Base-by-base conservation (phyloP, 2,888 invertebrate genomes). In the Philopedon plagiatum region DNA sequence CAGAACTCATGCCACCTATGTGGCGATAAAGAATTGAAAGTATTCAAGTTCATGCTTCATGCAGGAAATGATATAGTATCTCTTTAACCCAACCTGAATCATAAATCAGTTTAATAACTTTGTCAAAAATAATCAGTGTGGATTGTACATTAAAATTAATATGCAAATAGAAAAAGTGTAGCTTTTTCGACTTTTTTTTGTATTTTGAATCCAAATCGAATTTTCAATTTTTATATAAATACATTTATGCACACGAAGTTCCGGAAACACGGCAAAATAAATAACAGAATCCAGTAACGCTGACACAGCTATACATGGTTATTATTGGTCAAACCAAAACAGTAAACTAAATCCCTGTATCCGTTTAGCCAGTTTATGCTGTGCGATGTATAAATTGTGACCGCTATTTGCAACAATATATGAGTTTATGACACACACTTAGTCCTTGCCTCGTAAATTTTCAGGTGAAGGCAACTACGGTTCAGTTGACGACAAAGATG, bases 321-420 rank as follows among this genome's bases (percentile, higher is more conserved):
- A 58, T 58, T 58, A 41, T 58, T 58, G 58, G 41, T 54, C 41
- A 15, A 58, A 58, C 39, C 41, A 23, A n/a, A 39, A 23, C 58
- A 58, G 58, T 39, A 58, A 58, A 58, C 58, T 41, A 58, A 58
- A 58, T 39, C 26, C 23, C 13, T 41, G 23, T 58, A 58, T 58
- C 58, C 58, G 58, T 58, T 58, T 41, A 41, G 41, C 41, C 58
- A 58, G 58, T 58, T 58, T 58, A 58, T 39, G 39, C 41, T 39
- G 13, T 39, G 15, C 41, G 2, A 58, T 41, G 58, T 58, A 23
- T 58, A 58, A 58, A 39, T 23, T 58, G 58, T 23, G 41, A 58
- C 58, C 58, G 21, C 58, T 15, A 58, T 58, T 23, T 26, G 58
- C 15, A 26, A 58, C 23, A 58, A 58, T 58, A 58, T 58, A 58